These are phyloP conservation scores for Paracanthobrama guichenoti DNA, from an alignment of 2,113 vertebrate species.

Conservation along the genomic window DNA sequence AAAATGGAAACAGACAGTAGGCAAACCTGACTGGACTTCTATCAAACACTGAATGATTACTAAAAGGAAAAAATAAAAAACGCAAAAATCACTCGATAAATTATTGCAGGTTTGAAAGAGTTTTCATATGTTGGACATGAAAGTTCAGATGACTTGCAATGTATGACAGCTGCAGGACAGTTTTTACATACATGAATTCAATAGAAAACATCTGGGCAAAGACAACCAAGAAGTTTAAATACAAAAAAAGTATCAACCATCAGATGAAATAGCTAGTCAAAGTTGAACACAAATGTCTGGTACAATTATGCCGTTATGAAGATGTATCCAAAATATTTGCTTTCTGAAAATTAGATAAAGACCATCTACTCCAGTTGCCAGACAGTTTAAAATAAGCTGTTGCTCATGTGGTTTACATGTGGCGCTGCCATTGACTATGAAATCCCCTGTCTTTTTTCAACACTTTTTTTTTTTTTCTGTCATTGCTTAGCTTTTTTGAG, in stretches of 20 bases:
- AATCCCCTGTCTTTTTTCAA: too few species aligned
- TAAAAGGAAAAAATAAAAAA: neutral
- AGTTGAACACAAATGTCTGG: neutral
- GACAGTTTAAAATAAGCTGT: neutral
- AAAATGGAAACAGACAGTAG: neutral
- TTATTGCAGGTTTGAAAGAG: neutral
- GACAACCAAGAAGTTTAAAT: neutral
- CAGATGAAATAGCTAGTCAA: neutral
- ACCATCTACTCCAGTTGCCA: slow-evolving; percentile 1
- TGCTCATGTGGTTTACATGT: neutral
- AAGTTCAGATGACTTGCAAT: neutral
- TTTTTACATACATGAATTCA: neutral
- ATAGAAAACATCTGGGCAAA: neutral
- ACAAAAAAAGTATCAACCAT: neutral
- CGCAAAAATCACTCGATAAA: neutral
- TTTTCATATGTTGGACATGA: neutral
- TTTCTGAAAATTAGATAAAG: slow-evolving; percentile 7
- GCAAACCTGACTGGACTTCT: neutral
- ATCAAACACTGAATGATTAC: neutral
- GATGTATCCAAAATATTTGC: neutral
- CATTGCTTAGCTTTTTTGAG: slow-evolving; percentile 98
- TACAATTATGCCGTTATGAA: neutral
- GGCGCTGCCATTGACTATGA: neutral
- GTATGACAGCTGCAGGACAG: neutral
- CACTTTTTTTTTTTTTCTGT: slow-evolving; percentile 50